Evolutionary conservation across 2,113 vertebrate species (phyloP).

Genomic region (Bufo bufo): DNA sequence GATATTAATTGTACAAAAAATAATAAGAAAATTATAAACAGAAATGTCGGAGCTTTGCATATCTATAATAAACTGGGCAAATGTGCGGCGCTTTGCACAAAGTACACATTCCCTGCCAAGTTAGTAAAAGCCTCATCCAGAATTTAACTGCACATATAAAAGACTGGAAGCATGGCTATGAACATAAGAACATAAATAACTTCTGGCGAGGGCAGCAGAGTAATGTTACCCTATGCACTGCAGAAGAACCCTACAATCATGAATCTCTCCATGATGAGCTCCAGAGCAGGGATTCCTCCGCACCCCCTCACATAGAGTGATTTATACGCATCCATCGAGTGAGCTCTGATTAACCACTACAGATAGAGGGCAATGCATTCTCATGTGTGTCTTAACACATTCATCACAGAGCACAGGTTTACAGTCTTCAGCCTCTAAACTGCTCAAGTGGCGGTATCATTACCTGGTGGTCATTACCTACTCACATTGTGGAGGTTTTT

Average conservation of each 20-base stretch:
- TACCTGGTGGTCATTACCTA: not conserved
- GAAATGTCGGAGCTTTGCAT: not conserved
- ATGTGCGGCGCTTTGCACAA: not conserved
- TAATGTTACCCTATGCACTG: constrained; percentile 38
- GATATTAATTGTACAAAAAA: constrained; percentile 2
- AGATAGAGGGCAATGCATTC: constrained; percentile 19
- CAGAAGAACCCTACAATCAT: constrained; percentile 6
- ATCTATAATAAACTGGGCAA: not conserved
- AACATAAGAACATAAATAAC: constrained; percentile 48
- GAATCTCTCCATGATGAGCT: constrained; percentile 30
- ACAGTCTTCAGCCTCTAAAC: constrained; percentile 5
- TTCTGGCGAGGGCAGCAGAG: constrained; percentile 26
- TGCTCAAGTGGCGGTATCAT: constrained; percentile 15
- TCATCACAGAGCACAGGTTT: constrained; percentile 27
- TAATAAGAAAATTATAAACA: not conserved
- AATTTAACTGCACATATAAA: constrained; percentile 48
- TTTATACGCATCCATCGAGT: not conserved
- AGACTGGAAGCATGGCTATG: constrained; percentile 40
- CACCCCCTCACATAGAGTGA: constrained; percentile 11
- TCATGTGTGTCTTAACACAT: not conserved
- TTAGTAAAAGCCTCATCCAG: constrained; percentile 46
- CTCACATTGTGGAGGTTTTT: not conserved
- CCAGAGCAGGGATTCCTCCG: not conserved
- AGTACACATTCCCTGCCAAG: constrained; percentile 18
- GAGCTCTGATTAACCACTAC: constrained; percentile 28